Evolutionary conservation across 2,888 invertebrate species (phyloP), one percentile per base, ranked within the genome.

Genomic region (Drosophila nigritarsus): DNA sequence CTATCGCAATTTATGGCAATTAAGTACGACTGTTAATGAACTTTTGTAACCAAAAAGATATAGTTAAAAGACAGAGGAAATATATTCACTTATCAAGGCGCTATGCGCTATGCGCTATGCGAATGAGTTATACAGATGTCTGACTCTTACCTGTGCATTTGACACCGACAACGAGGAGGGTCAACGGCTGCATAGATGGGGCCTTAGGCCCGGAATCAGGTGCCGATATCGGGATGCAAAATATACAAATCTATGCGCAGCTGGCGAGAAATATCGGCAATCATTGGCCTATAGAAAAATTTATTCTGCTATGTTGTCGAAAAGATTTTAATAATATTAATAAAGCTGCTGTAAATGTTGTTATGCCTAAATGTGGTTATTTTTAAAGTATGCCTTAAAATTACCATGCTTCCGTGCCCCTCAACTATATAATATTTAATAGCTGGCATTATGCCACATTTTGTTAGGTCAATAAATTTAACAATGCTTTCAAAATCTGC

Each of bases 81-180:
- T n/a, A n/a, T 5, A 6, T 11, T n/a, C n/a, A n/a, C n/a, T n/a
- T n/a, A n/a, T n/a, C n/a, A n/a, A n/a, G n/a, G n/a, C n/a, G n/a
- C n/a, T n/a, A n/a, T n/a, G n/a, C n/a, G 65, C 71, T 2, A 45
- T 38, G 11, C 24, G 20, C 1, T 69, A 64, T 24, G 9, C 7
- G 0, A n/a, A 18, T 3, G 30, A 13, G 0, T 6, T 40, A 1
- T 62, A 48, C 6, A 30, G 9, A 2, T 65, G 60, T 11, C 1
- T 77, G 0, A 4, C 48, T 0, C 48, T 84, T 4, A 68, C 67
- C 51, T 83, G 82, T 20, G 45, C 55, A 38, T 82, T 83, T 42
- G 40, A 54, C 30, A 75, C 77, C 0, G 66, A 58, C 6, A 65
- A 40, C 29, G 9, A 55, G 24, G 62, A 71, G 0, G 63, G 36